Evolutionary conservation across 2,888 invertebrate species (phyloP).

Genomic region (Calliphora vomitoria): DNA sequence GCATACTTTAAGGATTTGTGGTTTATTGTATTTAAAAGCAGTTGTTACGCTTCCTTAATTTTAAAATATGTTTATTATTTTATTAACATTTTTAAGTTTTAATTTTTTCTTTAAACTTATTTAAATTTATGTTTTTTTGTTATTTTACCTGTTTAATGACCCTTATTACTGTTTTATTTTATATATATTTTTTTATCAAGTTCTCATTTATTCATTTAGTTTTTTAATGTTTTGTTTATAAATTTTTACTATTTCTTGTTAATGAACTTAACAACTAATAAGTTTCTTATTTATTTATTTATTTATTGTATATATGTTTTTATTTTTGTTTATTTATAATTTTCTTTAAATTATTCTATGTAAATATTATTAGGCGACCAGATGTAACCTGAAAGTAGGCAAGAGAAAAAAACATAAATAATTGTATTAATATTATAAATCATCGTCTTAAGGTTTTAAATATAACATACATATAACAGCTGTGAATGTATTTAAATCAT

Average conservation of each 20-base stretch:
- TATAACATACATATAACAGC: neutral
- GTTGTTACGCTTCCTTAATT: neutral
- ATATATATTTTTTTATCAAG: slow-evolving; percentile 20
- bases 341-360: slow-evolving; percentile 75
- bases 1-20: slow-evolving; percentile 6
- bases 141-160: slow-evolving; percentile 27
- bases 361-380: slow-evolving; percentile 80
- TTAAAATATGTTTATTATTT: slow-evolving; percentile 18
- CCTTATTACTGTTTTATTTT: neutral
- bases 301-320: slow-evolving; percentile 40
- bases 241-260: slow-evolving; percentile 64
- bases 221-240: slow-evolving; percentile 41
- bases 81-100: slow-evolving; percentile 2
- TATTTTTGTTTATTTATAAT: slow-evolving; percentile 40
- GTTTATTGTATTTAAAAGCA: neutral
- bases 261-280: slow-evolving; percentile 63
- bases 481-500: neutral
- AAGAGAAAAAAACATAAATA: neutral
- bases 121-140: slow-evolving; percentile 12
- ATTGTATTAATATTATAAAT: neutral
- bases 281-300: slow-evolving; percentile 41
- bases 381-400: slow-evolving; percentile 80
- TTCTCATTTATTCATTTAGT: slow-evolving; percentile 4
- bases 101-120: slow-evolving; percentile 25
- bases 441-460: neutral